Base-by-base conservation (phyloP, 2,888 invertebrate species). In the Syritta pipiens region DNA sequence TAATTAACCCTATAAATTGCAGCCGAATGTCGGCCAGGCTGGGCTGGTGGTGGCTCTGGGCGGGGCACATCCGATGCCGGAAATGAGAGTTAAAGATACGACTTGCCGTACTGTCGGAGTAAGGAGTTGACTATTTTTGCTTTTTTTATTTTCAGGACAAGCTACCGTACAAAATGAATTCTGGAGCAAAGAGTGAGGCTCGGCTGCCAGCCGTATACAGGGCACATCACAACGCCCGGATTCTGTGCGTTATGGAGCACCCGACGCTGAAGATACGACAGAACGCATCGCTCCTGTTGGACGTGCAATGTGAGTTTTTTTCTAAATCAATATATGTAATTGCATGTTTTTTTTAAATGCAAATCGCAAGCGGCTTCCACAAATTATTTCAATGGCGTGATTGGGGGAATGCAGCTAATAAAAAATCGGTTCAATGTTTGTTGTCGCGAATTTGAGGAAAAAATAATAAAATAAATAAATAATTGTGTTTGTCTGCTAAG, bases 211-310 rank as follows among this genome's bases (percentile, higher is more conserved):
- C 93, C 74, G 95, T 96, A 44, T 92, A 95, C 79, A 91, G 96
- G 35, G 94, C 94, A 76, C 93, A 96, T 85, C 96, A 97, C 90
- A 96, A 96, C 89, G 95, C 95, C 40, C 93, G 95, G 59, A 92
- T 97, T 75, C 91, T 93, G 81, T 97, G 97, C 86, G 92, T 93
- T 82, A 95, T 96, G 82, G 91, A 93, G 81, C 96, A 96, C 86
- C 91, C 89, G 86, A 89, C 89, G 22, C 77, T 89, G 19, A 89
- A 89, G 83, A 89, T 89, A 72, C 84, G 89, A 5, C 89, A 87
- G 74, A 89, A 89, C 83, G 89, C 89, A 49, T 89, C 89, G 1
- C 83, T 89, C 1, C 83, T 89, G 1, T 71, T 89, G n/a, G 89
- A 89, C 82, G 89, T 89, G 35, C 89, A 89, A 83, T 89, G 89